Conservation (phyloP, 2,888 invertebrate species). For the Drosophila hamatofila region DNA sequence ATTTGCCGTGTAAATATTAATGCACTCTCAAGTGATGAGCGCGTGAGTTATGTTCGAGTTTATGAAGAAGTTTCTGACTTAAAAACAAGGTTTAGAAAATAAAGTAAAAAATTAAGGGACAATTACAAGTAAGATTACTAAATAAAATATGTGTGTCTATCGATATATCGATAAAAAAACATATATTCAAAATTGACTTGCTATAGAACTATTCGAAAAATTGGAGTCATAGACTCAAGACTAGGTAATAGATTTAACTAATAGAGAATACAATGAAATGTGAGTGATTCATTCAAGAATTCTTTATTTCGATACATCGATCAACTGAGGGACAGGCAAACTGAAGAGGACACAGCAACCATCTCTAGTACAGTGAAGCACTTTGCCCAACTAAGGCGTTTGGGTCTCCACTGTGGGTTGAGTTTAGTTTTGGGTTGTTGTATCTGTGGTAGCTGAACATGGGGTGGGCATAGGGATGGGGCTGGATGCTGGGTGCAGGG, state of each 20-base stretch:
- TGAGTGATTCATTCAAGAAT: no score
- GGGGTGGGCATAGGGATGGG: not conserved
- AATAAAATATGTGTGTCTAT: not conserved
- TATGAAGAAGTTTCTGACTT: not conserved
- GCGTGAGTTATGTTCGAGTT: slow-evolving; percentile 14
- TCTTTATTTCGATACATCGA: not conserved
- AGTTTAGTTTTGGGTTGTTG: slow-evolving; percentile 16
- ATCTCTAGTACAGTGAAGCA: slow-evolving; percentile 21
- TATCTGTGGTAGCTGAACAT: not conserved
- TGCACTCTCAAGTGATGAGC: slow-evolving; percentile 48
- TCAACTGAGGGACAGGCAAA: not conserved
- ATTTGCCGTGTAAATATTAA: slow-evolving; percentile 76
- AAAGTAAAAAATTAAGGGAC: no score
- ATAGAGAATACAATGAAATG: no score
- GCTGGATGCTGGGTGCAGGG: not conserved
- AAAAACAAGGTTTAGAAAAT: not conserved
- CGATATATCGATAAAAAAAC: not conserved
- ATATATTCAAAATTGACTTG: not conserved
- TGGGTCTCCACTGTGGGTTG: slow-evolving; percentile 10
- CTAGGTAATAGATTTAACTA: not conserved
- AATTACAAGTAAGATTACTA: not conserved
- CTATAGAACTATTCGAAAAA: not conserved
- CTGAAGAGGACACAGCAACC: not conserved
- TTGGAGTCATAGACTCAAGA: not conserved
- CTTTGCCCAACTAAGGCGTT: slow-evolving; percentile 16